Conservation (phyloP, 1,140 invertebrate genomes). For the Hyposmocoma kahamanoa region DNA sequence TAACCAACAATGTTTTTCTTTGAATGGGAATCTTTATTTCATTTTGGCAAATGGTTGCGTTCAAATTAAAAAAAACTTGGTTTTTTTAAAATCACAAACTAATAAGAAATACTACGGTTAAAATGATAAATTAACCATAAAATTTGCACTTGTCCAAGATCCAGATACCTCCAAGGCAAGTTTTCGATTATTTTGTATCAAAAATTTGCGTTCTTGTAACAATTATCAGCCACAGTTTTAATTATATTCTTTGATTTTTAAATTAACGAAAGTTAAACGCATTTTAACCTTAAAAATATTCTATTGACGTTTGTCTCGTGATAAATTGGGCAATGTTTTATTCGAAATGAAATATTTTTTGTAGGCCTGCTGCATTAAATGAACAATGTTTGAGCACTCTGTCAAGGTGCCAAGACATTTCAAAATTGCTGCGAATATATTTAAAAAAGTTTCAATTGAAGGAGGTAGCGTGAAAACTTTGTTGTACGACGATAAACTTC, state of each 20-base stretch:
- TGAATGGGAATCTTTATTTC: no score
- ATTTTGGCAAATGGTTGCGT: no score
- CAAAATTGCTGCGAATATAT: conserved; percentile 80
- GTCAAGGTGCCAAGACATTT: conserved; percentile 85
- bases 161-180: no score
- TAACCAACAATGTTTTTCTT: no score
- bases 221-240: no score
- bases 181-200: no score
- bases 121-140: no score
- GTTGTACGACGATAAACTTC: conserved; percentile 80
- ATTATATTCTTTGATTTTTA: not conserved
- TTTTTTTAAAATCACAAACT: no score
- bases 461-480: conserved; percentile 82
- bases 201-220: no score
- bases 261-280: conserved; percentile 2
- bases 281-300: conserved; percentile 14
- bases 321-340: conserved; percentile 13
- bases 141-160: no score
- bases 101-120: no score
- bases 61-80: no score
- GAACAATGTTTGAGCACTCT: conserved; percentile 78
- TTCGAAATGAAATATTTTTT: conserved; percentile 23
- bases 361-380: conserved; percentile 14
- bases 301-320: conserved; percentile 43
- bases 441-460: conserved; percentile 79